Percentiles rank a stretch among this genome's conserved stretches.
Conservation (phyloP, 2,797 vertebrate genomes). For the Lycodopsis pacificus region DNA sequence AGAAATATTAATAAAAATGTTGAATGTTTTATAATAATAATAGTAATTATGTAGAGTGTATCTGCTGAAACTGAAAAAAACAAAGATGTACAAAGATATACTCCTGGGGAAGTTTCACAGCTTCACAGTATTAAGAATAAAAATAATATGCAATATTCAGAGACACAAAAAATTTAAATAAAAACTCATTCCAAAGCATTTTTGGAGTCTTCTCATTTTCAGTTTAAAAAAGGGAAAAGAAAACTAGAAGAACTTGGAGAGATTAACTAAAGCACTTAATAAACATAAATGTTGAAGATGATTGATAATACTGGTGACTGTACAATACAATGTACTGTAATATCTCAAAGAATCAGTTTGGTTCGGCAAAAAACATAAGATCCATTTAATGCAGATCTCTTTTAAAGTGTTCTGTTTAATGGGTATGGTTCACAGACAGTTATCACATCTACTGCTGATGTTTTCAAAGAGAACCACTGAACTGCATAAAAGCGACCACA, state of each 20-base stretch:
- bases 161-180: background rate
- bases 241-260: background rate
- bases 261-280: constrained; percentile 7
- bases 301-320: constrained; percentile 17
- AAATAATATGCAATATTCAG: background rate
- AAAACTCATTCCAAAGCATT: background rate
- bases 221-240: background rate
- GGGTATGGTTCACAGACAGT: background rate
- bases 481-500: background rate
- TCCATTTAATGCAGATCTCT: constrained; percentile 6
- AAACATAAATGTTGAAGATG: constrained; percentile 8
- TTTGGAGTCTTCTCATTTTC: background rate
- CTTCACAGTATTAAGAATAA: background rate
- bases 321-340: background rate
- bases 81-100: background rate
- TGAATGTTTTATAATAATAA: no score
- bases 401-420: constrained; percentile 22
- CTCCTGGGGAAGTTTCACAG: no score
- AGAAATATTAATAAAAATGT: no score
- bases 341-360: background rate
- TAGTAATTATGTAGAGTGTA: no score
- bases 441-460: background rate
- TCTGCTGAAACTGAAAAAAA: background rate
- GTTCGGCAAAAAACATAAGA: background rate
- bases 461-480: background rate